phyloP scores from a whole-genome alignment of 2,888 invertebrate genomes.

The Cephus pulcher region DNA sequence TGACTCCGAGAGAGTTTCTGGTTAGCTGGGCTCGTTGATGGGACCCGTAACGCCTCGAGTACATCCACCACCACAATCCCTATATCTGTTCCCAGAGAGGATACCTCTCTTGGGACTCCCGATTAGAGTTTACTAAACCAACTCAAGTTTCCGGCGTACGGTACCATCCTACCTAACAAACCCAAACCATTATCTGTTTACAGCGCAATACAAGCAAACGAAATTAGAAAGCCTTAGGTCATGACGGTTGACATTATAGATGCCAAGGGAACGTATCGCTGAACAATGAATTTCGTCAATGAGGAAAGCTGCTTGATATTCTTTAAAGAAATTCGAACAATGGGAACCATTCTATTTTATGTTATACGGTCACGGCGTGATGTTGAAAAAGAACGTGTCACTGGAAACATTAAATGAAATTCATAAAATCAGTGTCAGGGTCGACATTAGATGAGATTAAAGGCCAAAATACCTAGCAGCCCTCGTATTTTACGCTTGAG shows the following conservation, averaged over 20 bases:
- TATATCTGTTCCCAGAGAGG: background rate
- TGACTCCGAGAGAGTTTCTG: constrained; percentile 19
- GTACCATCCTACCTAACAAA: background rate
- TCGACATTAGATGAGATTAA: constrained; percentile 36
- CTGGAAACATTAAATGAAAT: background rate
- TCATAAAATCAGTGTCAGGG: constrained; percentile 35
- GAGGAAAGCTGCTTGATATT: background rate
- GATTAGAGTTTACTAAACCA: constrained; percentile 3
- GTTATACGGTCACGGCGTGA: background rate
- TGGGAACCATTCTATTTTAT: background rate
- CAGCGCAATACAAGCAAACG: background rate
- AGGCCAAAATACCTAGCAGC: constrained; percentile 9
- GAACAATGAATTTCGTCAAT: background rate
- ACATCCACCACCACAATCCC: constrained; percentile 15
- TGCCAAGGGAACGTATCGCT: background rate
- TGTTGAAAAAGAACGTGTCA: background rate
- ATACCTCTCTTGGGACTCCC: constrained; percentile 2
- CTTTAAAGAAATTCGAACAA: background rate
- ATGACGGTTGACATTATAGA: background rate
- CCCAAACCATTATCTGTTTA: background rate
- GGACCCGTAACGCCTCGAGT: constrained; percentile 23
- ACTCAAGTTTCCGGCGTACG: background rate
- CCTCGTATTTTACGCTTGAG: background rate
- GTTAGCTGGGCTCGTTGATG: constrained; percentile 23
- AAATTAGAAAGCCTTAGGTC: background rate